Evolutionary conservation across 2,797 vertebrate species (phyloP), one percentile per base, ranked within the genome.

Genomic region (Clarias pachynema): DNA sequence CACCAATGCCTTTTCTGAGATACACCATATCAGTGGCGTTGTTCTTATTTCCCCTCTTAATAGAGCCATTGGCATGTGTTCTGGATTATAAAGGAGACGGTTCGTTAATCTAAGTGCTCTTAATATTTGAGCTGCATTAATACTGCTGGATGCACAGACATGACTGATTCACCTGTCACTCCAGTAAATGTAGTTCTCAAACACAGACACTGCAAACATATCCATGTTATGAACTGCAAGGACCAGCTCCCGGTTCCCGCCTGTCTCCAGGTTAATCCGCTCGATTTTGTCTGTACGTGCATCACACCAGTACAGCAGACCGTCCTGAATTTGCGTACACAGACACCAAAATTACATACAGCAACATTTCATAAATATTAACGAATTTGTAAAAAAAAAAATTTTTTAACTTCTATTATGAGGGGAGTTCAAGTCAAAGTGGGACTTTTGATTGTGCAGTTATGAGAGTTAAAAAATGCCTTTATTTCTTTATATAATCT

Each of bases 161-260:
- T 44, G 14, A 18, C 60, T 26, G 16, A 4, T 18, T 88, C 80
- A 99, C 98, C 98, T 95, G 83, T 99, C 98, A 3, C 98, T 99
- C 98, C 98, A 99, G 91, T 99, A 99, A 89, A 99, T 97, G 94
- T 98, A 98, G 60, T 95, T 97, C 92, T 98, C 97, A 4, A 99
- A 99, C 8, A 99, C 97, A 0, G 98, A 99, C 44, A 99, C 98
- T 0, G 98, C 97, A 92, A 99, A 99, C 98, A 99, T 99, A 94
- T 99, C 98, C 98, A 99, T 99, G 94, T 99, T 99, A 92, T 99
- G 98, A 94, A 93, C 98, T 85, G 96, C 95, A 84, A 99, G 94
- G 29, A 99, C 97, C 3, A 98, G 94, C 92, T 99, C 97, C 0
- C 98, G 90, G 94, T 97, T 97, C 89, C 97, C 96, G 0, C 98